phyloP scores from a whole-genome alignment of 2,797 vertebrate species.

The Phylloscopus collybita region DNA sequence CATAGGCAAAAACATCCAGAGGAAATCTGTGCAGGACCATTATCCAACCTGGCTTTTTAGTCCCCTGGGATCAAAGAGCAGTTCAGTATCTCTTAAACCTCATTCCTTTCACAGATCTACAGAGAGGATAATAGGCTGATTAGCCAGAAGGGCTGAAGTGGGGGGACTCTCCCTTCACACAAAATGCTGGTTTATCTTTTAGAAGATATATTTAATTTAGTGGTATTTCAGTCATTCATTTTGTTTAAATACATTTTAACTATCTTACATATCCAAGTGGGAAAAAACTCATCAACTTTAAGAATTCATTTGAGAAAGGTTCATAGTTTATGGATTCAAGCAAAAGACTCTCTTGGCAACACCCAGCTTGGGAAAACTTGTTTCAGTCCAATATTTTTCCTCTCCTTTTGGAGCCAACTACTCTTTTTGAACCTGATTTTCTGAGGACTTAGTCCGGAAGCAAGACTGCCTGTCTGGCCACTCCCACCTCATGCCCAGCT shows the following conservation, averaged over 20 bases:
- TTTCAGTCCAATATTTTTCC: background rate
- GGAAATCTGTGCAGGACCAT: background rate
- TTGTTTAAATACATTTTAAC: slow-evolving; percentile 37
- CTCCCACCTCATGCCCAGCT: background rate
- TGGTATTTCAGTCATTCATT: slow-evolving; percentile 10
- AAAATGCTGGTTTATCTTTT: background rate
- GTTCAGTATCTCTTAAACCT: background rate
- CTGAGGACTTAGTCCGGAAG: background rate
- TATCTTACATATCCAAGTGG: background rate
- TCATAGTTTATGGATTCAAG: slow-evolving; percentile 4
- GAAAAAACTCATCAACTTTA: slow-evolving; percentile 3
- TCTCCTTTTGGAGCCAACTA: background rate
- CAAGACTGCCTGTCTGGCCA: background rate
- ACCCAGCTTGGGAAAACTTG: background rate
- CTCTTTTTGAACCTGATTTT: background rate
- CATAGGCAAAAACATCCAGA: background rate
- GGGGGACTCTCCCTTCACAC: background rate
- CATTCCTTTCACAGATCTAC: background rate
- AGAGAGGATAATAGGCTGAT: background rate
- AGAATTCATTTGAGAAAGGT: background rate
- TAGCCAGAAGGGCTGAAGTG: background rate
- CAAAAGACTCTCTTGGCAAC: background rate
- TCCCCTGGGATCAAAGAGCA: background rate
- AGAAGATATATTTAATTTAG: background rate
- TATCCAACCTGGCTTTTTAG: background rate